Base-by-base conservation (phyloP, 2,888 invertebrate species). In the Epirrhoe alternata region DNA sequence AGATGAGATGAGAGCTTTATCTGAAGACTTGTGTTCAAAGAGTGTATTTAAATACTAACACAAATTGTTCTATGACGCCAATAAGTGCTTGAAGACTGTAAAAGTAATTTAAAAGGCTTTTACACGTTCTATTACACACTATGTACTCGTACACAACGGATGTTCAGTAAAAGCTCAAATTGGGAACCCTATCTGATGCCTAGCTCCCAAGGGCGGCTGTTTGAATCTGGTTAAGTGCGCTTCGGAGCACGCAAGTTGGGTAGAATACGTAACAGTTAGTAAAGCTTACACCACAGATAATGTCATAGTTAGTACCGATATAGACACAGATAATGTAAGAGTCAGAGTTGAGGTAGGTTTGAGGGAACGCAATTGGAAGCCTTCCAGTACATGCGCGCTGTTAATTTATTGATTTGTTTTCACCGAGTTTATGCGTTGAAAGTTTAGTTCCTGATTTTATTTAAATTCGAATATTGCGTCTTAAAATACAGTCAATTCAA, bases 191-290 rank as follows among this genome's bases (percentile, higher is more conserved):
- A 79, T 30, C 50, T 79, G 80, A 65, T 79, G 78, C 79, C 84
- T 85, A 84, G 78, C 77, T 80, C 75, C 78, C 79, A 83, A 81
- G 81, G 82, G 81, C 80, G 80, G 69, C 71, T 78, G 73, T 66
- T 64, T 33, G 49, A 72, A 76, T 74, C 73, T 66, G 77, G 72
- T 79, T 73, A 68, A 62, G 58, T 60, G 75, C 71, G 70, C 72
- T 75, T 68, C 64, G 66, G 61, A 66, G 61, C 72, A 70, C 72
- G 72, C 67, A 67, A 61, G 58, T 68, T 67, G 66, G 61, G 58
- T 53, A 42, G 57, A 57, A 58, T 57, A 42, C 17, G 14, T n/a
- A 17, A 5, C 17, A 61, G 52, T 53, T 38, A 33, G 4, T 53
- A 53, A 5, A 52, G 45, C 16, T 47, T 35, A n/a, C 30, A 57